A percentile compares a stretch with the other conserved stretches of the same genome.
Conservation (phyloP, 2,888 invertebrate species). For the Drosophila diplacantha region DNA sequence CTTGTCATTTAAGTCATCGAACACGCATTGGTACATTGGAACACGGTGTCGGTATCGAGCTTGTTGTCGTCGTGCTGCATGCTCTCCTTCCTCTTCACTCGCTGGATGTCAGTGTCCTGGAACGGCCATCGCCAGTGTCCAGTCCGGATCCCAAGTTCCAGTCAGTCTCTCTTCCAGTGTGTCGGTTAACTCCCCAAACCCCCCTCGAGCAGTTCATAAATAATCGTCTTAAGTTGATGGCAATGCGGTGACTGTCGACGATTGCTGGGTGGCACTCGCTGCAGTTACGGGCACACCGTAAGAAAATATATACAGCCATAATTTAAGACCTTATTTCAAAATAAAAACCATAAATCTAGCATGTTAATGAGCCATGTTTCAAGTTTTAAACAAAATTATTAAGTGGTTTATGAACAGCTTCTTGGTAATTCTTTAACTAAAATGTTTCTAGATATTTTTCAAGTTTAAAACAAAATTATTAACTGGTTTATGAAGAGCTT, state of each 20-base stretch:
- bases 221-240: slow-evolving; percentile 73
- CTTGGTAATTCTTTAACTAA: not conserved
- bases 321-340: not conserved
- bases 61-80: slow-evolving; percentile 27
- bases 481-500: not conserved
- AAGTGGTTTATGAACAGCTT: not conserved
- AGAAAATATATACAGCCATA: not conserved
- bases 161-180: slow-evolving; percentile 1
- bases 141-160: slow-evolving; percentile 18
- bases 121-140: slow-evolving; percentile 53
- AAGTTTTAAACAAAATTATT: too few relatives aligned
- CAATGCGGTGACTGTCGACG: slow-evolving; percentile 52
- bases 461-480: too few relatives aligned
- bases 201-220: slow-evolving; percentile 64
- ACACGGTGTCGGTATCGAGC: slow-evolving; percentile 50
- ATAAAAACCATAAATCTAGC: not conserved
- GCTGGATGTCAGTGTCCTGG: slow-evolving; percentile 66
- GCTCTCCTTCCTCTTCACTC: slow-evolving; percentile 8
- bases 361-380: not conserved
- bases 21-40: slow-evolving; percentile 76
- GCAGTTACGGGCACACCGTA: slow-evolving; percentile 20
- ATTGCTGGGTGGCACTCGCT: slow-evolving; percentile 55
- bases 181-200: slow-evolving; percentile 8
- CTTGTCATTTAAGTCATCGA: slow-evolving; percentile 74
- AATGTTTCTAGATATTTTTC: fast-evolving